Percentiles rank a stretch among this genome's conserved stretches.
These are phyloP conservation scores for Drosophila asahinai DNA, from an alignment of 1,140 invertebrate genomes.

Conservation along the genomic window DNA sequence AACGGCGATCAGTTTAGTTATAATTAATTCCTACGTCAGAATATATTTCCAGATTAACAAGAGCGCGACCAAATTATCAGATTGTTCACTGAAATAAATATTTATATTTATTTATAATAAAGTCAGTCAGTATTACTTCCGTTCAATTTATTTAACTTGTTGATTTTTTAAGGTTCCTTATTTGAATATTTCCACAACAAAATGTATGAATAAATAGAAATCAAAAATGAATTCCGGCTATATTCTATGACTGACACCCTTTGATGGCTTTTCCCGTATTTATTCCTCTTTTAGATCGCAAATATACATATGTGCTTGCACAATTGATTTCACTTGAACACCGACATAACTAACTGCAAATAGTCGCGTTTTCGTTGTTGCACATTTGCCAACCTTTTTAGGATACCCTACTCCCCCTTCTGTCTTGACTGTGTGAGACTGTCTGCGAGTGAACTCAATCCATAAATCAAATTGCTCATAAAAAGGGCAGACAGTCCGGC, in stretches of 20 bases:
- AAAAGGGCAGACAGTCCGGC: slow-evolving; percentile 42
- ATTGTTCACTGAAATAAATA: too few relatives aligned
- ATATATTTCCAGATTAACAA: too few relatives aligned
- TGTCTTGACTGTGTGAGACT: not conserved
- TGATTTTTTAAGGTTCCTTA: too few relatives aligned
- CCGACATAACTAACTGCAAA: slow-evolving; percentile 35
- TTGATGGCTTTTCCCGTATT: not conserved
- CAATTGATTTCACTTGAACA: slow-evolving; percentile 61
- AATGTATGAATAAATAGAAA: not conserved
- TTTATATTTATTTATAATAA: too few relatives aligned
- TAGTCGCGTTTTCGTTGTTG: slow-evolving; percentile 38
- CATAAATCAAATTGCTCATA: slow-evolving; percentile 62
- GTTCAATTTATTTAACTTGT: too few relatives aligned
- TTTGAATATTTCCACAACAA: not conserved
- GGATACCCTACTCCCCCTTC: not conserved
- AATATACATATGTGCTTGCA: slow-evolving; percentile 29
- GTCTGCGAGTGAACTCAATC: slow-evolving; percentile 19
- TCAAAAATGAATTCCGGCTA: not conserved
- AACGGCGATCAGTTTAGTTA: too few relatives aligned
- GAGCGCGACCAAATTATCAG: too few relatives aligned
- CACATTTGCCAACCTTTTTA: slow-evolving; percentile 29
- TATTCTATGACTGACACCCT: not conserved
- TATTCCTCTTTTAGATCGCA: slow-evolving; percentile 2
- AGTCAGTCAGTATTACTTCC: too few relatives aligned
- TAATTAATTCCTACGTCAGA: too few relatives aligned